These are phyloP conservation scores for Solea solea DNA, from an alignment of 2,113 vertebrate genomes.

Conservation along the genomic window DNA sequence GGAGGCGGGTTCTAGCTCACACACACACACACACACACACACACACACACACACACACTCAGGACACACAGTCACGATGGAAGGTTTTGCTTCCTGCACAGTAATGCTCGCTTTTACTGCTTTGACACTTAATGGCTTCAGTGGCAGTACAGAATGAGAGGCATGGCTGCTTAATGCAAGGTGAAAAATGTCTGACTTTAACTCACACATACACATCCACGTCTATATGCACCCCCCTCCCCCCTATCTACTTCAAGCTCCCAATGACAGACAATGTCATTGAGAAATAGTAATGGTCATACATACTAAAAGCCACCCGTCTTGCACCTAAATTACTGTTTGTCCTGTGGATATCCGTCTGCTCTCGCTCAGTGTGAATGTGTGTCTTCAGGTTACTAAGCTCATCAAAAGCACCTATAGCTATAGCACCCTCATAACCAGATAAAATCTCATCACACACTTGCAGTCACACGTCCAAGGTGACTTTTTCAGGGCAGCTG, in stretches of 20 bases:
- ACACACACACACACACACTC: too few species aligned
- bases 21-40: too few species aligned
- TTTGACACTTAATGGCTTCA: constrained; percentile 47
- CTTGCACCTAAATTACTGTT: constrained; percentile 51
- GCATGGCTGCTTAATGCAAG: constrained; percentile 14
- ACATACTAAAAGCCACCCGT: constrained; percentile 62
- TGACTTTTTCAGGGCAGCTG: background rate
- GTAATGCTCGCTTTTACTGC: constrained; percentile 48
- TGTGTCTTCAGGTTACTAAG: constrained; percentile 25
- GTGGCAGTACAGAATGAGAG: background rate
- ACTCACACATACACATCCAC: background rate
- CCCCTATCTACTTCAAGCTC: constrained; percentile 27
- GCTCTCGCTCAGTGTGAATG: background rate
- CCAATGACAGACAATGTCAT: constrained; percentile 50
- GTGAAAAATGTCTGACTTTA: constrained; percentile 26
- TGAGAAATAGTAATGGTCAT: constrained; percentile 54
- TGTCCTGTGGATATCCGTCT: constrained; percentile 23
- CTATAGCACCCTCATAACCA: constrained; percentile 28
- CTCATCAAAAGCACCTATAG: constrained; percentile 20
- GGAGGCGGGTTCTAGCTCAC: too few species aligned
- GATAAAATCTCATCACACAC: constrained; percentile 26
- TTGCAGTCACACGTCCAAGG: background rate
- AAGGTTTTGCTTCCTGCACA: too few species aligned
- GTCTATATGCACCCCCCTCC: constrained; percentile 35
- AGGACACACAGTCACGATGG: too few species aligned